phyloP scores from a whole-genome alignment of 2,113 vertebrate genomes.

The Myotis yumanensis region DNA sequence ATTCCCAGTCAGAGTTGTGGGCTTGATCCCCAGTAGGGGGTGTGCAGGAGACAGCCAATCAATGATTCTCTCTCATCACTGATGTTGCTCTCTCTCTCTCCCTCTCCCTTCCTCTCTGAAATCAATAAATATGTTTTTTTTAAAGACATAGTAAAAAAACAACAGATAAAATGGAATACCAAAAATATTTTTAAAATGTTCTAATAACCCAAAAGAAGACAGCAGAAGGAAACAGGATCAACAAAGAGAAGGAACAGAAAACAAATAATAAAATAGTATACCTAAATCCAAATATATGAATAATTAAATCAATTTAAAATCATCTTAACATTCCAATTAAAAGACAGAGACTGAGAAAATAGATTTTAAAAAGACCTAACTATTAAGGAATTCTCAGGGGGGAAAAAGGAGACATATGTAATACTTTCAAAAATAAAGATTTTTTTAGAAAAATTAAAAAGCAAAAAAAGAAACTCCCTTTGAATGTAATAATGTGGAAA shows the following conservation, averaged over 20 bases:
- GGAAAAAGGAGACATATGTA: too few relatives aligned
- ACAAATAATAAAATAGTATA: not conserved
- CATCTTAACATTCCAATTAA: not conserved
- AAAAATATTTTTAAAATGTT: not conserved
- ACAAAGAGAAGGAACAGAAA: not conserved
- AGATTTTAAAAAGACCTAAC: not conserved
- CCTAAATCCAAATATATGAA: not conserved
- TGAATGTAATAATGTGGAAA: not conserved
- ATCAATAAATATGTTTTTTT: too few relatives aligned
- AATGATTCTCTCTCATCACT: too few relatives aligned
- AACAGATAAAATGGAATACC: not conserved
- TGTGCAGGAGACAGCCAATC: too few relatives aligned
- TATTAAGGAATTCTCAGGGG: not conserved
- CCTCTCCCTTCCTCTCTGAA: not conserved
- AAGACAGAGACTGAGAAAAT: not conserved
- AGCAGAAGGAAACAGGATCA: not conserved
- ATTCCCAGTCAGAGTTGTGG: too few relatives aligned
- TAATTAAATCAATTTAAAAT: not conserved
- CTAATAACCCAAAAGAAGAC: slow-evolving; percentile 17
- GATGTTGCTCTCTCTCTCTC: too few relatives aligned
- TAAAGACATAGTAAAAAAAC: not conserved
- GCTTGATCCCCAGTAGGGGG: too few relatives aligned
- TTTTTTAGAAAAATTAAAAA: not conserved
- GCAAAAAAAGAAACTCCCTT: not conserved
- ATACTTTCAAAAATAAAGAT: too few relatives aligned